These are phyloP conservation scores for Dasypus novemcinctus DNA, from an alignment of 2,113 vertebrate species.

Conservation along the genomic window DNA sequence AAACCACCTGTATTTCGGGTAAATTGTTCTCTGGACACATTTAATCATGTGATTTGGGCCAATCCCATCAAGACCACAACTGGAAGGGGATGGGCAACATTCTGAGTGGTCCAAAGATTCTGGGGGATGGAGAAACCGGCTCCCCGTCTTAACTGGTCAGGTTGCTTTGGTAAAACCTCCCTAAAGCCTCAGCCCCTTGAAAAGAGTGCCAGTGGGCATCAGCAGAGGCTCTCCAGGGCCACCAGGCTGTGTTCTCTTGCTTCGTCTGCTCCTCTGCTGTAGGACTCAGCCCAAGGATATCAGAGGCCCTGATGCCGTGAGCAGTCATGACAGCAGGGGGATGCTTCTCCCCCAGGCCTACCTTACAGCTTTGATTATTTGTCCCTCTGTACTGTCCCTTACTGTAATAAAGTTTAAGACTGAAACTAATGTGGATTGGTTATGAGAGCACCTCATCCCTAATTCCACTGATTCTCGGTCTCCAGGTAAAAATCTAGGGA, in stretches of 20 bases:
- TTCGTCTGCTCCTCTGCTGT: background rate
- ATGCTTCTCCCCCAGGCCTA: background rate
- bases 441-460: background rate
- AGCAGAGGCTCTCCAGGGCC: background rate
- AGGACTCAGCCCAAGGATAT: background rate
- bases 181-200: background rate
- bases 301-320: background rate
- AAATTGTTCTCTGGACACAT: background rate
- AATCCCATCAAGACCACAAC: background rate
- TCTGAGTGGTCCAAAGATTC: background rate
- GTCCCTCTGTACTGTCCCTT: background rate
- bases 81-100: background rate
- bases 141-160: background rate
- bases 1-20: background rate
- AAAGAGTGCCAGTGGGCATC: background rate
- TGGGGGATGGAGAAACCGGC: background rate
- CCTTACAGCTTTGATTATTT: background rate
- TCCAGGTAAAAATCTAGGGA: too few species aligned
- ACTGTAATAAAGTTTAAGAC: background rate
- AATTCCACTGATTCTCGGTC: background rate
- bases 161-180: background rate
- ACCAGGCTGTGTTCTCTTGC: background rate
- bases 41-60: too few species aligned
- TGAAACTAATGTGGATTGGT: background rate
- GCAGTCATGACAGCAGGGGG: background rate